Conservation (phyloP, 2,888 invertebrate genomes). For the Stictocephala bisonia region DNA sequence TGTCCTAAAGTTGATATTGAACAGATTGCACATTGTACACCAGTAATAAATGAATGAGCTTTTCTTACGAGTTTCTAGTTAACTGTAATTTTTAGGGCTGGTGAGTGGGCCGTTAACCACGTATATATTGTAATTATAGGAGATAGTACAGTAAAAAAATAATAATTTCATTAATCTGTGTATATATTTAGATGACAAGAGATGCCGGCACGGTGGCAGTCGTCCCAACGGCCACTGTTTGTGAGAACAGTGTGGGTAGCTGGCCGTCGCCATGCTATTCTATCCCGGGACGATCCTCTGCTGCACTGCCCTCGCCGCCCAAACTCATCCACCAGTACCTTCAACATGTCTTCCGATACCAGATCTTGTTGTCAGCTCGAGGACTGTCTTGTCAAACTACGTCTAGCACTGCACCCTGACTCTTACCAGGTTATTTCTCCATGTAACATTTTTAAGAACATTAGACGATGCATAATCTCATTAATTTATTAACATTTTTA, state of each 20-base stretch:
- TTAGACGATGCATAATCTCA: too few relatives aligned
- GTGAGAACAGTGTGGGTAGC: slow-evolving; percentile 76
- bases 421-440: slow-evolving; percentile 4
- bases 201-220: slow-evolving; percentile 68
- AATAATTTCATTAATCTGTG: too few relatives aligned
- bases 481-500: too few relatives aligned
- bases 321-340: slow-evolving; percentile 7
- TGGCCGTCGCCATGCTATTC: slow-evolving; percentile 76
- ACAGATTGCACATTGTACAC: too few relatives aligned
- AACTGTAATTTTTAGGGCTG: too few relatives aligned
- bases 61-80: too few relatives aligned
- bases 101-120: too few relatives aligned
- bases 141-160: too few relatives aligned
- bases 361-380: slow-evolving; percentile 17
- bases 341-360: neutral
- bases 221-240: slow-evolving; percentile 69
- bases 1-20: too few relatives aligned
- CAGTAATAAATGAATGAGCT: too few relatives aligned
- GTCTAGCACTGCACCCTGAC: slow-evolving; percentile 29
- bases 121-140: too few relatives aligned
- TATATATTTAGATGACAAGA: slow-evolving; percentile 25
- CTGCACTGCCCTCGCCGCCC: slow-evolving; percentile 13
- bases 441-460: too few relatives aligned
- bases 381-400: slow-evolving; percentile 38
- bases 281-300: slow-evolving; percentile 72